Percentiles rank a stretch among this genome's conserved stretches.
phyloP scores from a whole-genome alignment of 1,140 invertebrate species.

The Drosophila ficusphila region DNA sequence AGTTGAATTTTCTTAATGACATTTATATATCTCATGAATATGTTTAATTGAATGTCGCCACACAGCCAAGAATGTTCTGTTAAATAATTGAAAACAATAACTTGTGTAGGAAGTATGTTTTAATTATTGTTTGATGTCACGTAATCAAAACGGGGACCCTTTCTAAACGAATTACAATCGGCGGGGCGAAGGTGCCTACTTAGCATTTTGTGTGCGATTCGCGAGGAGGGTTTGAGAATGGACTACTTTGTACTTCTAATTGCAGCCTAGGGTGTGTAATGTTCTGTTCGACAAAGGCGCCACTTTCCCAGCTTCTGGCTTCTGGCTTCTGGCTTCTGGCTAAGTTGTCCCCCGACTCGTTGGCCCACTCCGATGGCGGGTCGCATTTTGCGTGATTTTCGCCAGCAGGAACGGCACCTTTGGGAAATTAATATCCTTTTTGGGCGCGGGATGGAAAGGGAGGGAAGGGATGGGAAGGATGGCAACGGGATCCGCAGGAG shows the following conservation, averaged over 20 bases:
- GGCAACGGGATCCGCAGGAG: neutral
- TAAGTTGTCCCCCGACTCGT: slow-evolving; percentile 48
- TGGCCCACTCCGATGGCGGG: slow-evolving; percentile 1
- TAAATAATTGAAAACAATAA: neutral
- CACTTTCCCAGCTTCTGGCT: slow-evolving; percentile 21
- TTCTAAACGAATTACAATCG: slow-evolving; percentile 8
- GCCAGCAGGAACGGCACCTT: slow-evolving; percentile 77
- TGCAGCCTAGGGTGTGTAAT: slow-evolving; percentile 24
- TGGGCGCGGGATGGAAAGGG: no score
- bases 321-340: no score
- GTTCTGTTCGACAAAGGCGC: slow-evolving; percentile 11
- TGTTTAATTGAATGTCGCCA: neutral
- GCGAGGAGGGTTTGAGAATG: slow-evolving; percentile 7
- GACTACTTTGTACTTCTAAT: slow-evolving; percentile 31
- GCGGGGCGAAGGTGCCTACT: neutral
- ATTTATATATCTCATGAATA: no score
- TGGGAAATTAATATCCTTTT: slow-evolving; percentile 84
- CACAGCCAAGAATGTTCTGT: no score
- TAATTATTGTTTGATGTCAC: slow-evolving; percentile 18
- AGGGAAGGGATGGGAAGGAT: no score
- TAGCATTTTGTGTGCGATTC: slow-evolving; percentile 12
- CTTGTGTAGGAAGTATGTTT: neutral
- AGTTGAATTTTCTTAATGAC: no score
- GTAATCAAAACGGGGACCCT: neutral
- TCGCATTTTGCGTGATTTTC: slow-evolving; percentile 75